Percentiles rank a stretch among this genome's conserved stretches.
These are phyloP conservation scores for Kobus ellipsiprymnus DNA, from an alignment of 2,113 vertebrate species.

Conservation along the genomic window DNA sequence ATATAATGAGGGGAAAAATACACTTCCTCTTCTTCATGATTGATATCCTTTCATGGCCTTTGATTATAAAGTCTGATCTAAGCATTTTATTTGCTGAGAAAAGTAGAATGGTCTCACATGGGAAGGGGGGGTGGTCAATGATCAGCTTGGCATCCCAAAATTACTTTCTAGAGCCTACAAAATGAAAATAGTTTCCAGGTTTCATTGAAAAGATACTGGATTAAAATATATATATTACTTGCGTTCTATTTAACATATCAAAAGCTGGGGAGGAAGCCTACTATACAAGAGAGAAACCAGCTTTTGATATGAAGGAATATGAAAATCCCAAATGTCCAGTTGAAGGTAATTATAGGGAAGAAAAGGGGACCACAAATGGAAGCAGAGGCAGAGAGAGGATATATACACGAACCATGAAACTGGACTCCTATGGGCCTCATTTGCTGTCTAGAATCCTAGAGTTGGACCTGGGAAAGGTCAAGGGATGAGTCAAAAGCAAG, in stretches of 20 bases:
- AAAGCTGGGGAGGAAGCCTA: neutral
- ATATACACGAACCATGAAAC: accelerated
- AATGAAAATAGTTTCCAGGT: neutral
- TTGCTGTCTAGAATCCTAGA: neutral
- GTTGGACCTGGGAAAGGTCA: neutral
- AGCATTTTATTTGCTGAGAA: neutral
- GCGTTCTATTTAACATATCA: neutral
- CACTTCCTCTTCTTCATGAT: neutral
- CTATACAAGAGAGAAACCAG: neutral
- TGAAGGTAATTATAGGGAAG: neutral
- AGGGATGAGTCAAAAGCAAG: neutral
- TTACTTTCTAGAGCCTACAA: neutral
- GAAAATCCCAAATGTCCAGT: neutral
- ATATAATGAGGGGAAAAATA: neutral
- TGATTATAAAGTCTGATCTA: neutral
- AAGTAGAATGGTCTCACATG: neutral
- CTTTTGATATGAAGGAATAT: neutral
- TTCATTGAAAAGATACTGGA: neutral
- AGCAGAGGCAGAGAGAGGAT: neutral
- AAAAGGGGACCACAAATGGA: neutral
- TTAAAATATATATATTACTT: neutral
- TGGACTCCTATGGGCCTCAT: neutral
- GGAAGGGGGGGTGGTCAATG: accelerated
- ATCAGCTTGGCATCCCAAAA: neutral
- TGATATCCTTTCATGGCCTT: neutral